Conservation (phyloP, 1,140 invertebrate genomes). For the Diabrotica virgifera region DNA sequence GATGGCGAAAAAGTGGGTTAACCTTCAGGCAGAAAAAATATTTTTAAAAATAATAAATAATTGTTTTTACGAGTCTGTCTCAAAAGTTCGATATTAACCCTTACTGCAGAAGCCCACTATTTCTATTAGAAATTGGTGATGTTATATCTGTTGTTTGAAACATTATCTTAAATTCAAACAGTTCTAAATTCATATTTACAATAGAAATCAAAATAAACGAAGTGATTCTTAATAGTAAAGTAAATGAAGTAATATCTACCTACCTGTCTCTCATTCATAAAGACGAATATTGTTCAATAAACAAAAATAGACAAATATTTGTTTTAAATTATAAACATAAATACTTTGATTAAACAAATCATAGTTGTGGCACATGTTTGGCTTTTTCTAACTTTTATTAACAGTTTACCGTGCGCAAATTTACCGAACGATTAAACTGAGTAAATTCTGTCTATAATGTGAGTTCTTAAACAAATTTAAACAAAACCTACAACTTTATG, state of each 20-base stretch:
- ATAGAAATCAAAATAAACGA: no score
- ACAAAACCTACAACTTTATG: constrained; percentile 23
- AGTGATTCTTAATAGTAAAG: background rate
- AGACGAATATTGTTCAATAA: constrained; percentile 16
- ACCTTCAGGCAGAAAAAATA: no score
- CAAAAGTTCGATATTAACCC: no score
- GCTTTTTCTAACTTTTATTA: constrained; percentile 32
- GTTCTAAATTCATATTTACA: no score
- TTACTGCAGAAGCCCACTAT: no score
- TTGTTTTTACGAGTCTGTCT: no score
- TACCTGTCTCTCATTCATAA: constrained; percentile 5
- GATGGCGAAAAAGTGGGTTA: no score
- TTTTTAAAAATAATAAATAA: no score
- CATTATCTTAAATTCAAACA: no score
- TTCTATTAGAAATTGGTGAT: no score
- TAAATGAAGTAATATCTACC: constrained; percentile 4
- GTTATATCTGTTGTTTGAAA: no score
- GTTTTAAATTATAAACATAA: constrained; percentile 25
- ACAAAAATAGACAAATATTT: constrained; percentile 29
- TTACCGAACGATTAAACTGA: constrained; percentile 35
- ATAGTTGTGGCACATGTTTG: constrained; percentile 24
- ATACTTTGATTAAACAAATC: constrained; percentile 23
- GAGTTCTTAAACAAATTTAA: constrained; percentile 14
- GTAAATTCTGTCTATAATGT: constrained; percentile 22
- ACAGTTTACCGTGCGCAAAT: constrained; percentile 36